A percentile compares a stretch with the other conserved stretches of the same genome.
These are phyloP conservation scores for Baryphthengus martii DNA, from an alignment of 2,113 vertebrate species.

Conservation along the genomic window DNA sequence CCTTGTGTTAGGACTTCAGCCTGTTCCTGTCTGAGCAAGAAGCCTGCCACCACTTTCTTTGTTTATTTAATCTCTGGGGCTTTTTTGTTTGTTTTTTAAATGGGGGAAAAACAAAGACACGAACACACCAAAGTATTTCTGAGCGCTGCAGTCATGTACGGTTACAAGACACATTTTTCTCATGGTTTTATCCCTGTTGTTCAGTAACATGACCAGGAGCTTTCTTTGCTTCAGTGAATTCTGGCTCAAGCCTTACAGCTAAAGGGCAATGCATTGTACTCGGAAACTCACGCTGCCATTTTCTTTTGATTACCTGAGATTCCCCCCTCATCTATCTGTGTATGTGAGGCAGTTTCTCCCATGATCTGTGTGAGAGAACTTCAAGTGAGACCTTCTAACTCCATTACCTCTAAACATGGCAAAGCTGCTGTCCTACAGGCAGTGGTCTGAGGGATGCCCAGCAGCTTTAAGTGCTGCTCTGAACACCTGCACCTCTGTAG, in stretches of 20 bases:
- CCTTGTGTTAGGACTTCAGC: not conserved
- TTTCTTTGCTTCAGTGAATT: not conserved
- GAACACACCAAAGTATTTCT: not conserved
- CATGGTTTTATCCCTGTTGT: not conserved
- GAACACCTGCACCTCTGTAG: not conserved
- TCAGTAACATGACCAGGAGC: not conserved
- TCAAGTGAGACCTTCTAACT: not conserved
- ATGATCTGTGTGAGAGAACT: not conserved
- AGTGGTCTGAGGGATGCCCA: not conserved
- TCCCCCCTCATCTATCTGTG: not conserved
- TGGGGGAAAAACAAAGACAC: not conserved
- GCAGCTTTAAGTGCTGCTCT: not conserved
- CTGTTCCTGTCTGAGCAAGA: not conserved
- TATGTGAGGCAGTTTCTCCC: not conserved
- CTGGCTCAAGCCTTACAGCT: not conserved
- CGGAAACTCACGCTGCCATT: accelerated
- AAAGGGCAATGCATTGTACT: not conserved
- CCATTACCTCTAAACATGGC: not conserved
- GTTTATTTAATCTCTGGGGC: too few species aligned
- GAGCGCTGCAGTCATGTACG: not conserved
- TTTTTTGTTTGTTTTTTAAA: too few species aligned
- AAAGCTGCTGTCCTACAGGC: not conserved
- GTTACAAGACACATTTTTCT: not conserved
- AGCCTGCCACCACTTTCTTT: not conserved
- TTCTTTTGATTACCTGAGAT: not conserved